A percentile compares a stretch with the other conserved stretches of the same genome.
Evolutionary conservation across 2,113 vertebrate genomes (phyloP).

Genomic region (Silurus meridionalis): DNA sequence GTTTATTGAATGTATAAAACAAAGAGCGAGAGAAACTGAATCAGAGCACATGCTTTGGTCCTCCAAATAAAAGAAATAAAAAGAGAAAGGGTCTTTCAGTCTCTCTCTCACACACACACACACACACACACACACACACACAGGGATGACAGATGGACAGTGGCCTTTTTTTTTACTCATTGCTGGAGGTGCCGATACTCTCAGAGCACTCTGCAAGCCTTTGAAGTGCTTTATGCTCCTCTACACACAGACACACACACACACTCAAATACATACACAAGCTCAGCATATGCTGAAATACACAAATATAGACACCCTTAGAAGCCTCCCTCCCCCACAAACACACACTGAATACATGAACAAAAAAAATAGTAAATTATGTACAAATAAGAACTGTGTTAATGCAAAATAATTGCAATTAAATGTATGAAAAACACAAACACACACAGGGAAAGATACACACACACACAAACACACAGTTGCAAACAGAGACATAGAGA

Average conservation of each 20-base stretch:
- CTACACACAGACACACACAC: not conserved
- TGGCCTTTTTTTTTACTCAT: constrained; percentile 13
- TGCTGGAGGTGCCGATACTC: constrained; percentile 35
- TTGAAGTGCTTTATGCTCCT: constrained; percentile 36
- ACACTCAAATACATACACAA: not conserved
- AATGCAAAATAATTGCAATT: too few relatives aligned
- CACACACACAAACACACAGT: too few relatives aligned
- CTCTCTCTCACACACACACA: not conserved
- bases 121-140: constrained; percentile 2
- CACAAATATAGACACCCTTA: not conserved
- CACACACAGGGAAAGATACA: too few relatives aligned
- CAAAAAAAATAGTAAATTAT: too few relatives aligned
- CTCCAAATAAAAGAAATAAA: constrained; percentile 30
- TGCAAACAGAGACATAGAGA: too few relatives aligned
- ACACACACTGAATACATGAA: not conserved
- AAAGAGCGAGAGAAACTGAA: constrained; percentile 36
- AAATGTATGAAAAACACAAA: not conserved
- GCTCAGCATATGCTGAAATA: not conserved
- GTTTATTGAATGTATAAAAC: constrained; percentile 44
- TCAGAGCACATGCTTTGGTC: constrained; percentile 36
- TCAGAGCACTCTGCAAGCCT: constrained; percentile 20
- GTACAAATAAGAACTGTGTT: too few relatives aligned
- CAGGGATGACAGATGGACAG: constrained; percentile 18
- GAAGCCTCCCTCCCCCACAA: not conserved
- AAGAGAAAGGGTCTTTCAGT: constrained; percentile 9